Conservation (phyloP, 2,113 vertebrate genomes). For the Lophius piscatorius region DNA sequence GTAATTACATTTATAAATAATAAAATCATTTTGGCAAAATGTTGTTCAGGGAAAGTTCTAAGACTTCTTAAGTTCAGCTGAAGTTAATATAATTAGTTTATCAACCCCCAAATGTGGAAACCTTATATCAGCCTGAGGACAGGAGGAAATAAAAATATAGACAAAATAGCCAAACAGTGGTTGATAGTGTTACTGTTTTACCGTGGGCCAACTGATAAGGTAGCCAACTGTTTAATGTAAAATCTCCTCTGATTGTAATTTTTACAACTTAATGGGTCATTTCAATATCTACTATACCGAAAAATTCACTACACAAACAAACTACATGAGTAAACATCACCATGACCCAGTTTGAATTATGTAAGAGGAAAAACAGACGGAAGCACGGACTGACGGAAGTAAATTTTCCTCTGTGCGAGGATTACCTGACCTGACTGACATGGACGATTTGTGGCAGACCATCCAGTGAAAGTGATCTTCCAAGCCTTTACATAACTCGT, state of each 20-base stretch:
- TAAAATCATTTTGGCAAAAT: too few relatives aligned
- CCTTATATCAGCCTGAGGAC: too few relatives aligned
- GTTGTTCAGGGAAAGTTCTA: too few relatives aligned
- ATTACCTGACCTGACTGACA: slow-evolving; percentile 1
- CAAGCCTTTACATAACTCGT: neutral
- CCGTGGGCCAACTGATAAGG: neutral
- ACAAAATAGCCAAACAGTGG: neutral
- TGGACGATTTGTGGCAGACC: neutral
- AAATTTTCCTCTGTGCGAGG: slow-evolving; percentile 7
- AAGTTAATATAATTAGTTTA: too few relatives aligned
- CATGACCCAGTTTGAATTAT: neutral
- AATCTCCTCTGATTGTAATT: neutral
- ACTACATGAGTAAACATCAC: neutral
- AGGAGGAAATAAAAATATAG: too few relatives aligned
- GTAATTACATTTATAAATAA: too few relatives aligned
- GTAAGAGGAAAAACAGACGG: neutral
- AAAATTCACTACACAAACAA: neutral
- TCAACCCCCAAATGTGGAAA: too few relatives aligned
- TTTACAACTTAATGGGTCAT: neutral
- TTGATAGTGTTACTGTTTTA: neutral
- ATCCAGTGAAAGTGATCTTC: neutral
- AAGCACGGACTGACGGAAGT: neutral
- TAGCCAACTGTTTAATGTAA: neutral
- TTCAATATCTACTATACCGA: neutral
- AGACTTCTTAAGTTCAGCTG: too few relatives aligned